A percentile compares a stretch with the other conserved stretches of the same genome.
Conservation (phyloP, 2,113 vertebrate species). For the Dromiciops gliroides region DNA sequence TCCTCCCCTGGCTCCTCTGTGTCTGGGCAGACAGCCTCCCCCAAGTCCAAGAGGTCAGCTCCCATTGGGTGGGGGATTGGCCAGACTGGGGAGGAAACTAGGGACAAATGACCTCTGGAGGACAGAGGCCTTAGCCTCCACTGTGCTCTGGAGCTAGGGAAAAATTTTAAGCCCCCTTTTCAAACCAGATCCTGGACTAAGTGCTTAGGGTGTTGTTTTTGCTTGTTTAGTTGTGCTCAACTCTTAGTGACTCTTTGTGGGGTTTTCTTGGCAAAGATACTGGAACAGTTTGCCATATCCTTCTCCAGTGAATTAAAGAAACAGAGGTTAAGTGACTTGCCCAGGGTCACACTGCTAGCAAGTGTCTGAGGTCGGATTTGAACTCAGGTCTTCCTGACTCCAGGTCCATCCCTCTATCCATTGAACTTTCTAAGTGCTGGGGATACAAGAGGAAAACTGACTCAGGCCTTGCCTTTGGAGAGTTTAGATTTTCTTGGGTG, state of each 20-base stretch:
- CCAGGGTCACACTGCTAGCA: background rate
- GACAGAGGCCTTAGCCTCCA: background rate
- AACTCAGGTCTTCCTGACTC: no score
- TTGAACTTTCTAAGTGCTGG: background rate
- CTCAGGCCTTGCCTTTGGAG: background rate
- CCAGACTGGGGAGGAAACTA: background rate
- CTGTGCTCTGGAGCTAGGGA: background rate
- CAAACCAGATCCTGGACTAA: no score
- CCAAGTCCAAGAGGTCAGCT: background rate
- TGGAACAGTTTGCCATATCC: background rate
- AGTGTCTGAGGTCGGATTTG: no score
- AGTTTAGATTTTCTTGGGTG: background rate
- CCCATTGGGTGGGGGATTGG: background rate
- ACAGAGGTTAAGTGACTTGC: background rate
- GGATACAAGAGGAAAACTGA: background rate
- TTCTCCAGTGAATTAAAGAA: background rate
- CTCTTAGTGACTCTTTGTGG: background rate
- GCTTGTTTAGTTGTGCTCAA: background rate
- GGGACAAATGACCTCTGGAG: background rate
- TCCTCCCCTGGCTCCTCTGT: conserved; percentile 74
- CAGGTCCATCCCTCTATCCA: background rate
- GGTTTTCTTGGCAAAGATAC: background rate
- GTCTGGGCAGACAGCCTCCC: conserved; percentile 66
- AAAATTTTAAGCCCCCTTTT: no score
- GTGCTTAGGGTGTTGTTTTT: background rate